Conservation (phyloP, 2,113 vertebrate genomes). For the Paratilapia polleni region DNA sequence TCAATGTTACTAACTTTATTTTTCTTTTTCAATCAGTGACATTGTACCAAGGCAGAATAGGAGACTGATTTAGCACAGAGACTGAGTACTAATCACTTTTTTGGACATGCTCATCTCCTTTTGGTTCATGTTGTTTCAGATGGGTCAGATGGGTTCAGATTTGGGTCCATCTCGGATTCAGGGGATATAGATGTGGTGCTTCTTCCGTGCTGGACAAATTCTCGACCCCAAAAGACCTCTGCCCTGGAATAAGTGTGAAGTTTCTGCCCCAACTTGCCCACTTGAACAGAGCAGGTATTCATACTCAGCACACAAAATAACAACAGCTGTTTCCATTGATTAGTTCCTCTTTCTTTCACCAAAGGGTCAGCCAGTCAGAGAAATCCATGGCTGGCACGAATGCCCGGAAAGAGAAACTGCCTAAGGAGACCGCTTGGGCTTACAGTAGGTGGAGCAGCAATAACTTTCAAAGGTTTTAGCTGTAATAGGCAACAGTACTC, state of each 20-base stretch:
- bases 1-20: neutral
- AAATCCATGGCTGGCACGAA: constrained; percentile 26
- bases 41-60: too few species aligned
- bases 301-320: constrained; percentile 14
- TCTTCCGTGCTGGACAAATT: neutral
- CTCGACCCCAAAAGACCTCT: neutral
- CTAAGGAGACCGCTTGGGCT: neutral
- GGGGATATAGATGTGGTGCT: neutral
- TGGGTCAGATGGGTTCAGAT: neutral
- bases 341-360: constrained; percentile 55
- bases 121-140: neutral
- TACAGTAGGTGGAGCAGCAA: neutral
- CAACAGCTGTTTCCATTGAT: constrained; percentile 69
- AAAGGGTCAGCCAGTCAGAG: constrained; percentile 46
- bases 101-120: too few species aligned
- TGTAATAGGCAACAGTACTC: constrained; percentile 2
- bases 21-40: neutral
- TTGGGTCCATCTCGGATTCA: neutral
- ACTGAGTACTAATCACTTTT: too few species aligned
- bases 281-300: constrained; percentile 58
- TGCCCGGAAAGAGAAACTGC: neutral
- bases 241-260: neutral
- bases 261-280: constrained; percentile 7
- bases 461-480: neutral
- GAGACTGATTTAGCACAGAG: neutral